Base-by-base conservation (phyloP, 2,888 invertebrate genomes). In the Eupithecia tripunctaria region DNA sequence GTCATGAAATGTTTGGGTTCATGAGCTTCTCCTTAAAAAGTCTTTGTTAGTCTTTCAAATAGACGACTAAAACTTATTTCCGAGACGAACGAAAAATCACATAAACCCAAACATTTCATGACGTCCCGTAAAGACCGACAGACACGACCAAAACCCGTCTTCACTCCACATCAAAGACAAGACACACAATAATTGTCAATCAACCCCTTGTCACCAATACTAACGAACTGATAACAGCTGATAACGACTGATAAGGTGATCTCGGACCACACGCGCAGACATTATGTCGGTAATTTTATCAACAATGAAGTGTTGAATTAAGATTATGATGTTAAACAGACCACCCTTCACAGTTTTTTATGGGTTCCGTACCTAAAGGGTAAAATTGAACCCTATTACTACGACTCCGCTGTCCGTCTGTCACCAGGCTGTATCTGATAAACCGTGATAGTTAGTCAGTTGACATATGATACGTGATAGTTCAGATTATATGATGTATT, bases 301-400 rank as follows among this genome's bases (percentile, higher is more conserved):
- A 74, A 67, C 32, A 67, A 51, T 59, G 73, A 70, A 65, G 72
- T 72, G 69, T 69, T 47, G 72, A 69, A 67, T 65, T 69, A 29
- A 73, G 72, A 73, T 73, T 69, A 67, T 51, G 27, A 68, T 47
- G 56, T 32, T 63, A 63, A 73, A 73, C 60, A 70, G 73, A 74
- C 73, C 70, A 70, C 70, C 70, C 56, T 56, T 56, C 25, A 5
- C 25, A 56, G 56, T 25, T 56, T 51, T 56, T n/a, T n/a, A n/a
- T n/a, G n/a, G n/a, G n/a, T n/a, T n/a, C n/a, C n/a, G n/a, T n/a
- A n/a, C n/a, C n/a, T n/a, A n/a, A n/a, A n/a, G n/a, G n/a, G n/a
- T n/a, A n/a, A n/a, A n/a, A n/a, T n/a, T n/a, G n/a, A n/a, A n/a
- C n/a, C n/a, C n/a, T n/a, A n/a, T n/a, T n/a, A n/a, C n/a, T n/a